phyloP scores from a whole-genome alignment of 1,140 invertebrate genomes.

The Drosophila guanche region DNA sequence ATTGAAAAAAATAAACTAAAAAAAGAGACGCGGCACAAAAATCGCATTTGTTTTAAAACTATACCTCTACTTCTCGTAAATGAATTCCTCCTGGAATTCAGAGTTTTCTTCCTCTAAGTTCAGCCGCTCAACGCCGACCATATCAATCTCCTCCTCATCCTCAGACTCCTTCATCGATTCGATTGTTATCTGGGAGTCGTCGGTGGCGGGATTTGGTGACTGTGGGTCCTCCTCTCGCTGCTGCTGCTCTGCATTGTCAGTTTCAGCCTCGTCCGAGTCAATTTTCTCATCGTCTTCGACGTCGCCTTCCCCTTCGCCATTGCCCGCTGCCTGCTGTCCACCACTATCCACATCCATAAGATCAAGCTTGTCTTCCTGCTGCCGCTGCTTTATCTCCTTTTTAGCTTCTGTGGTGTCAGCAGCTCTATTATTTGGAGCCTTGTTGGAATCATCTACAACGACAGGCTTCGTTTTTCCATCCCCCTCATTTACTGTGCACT shows the following conservation, averaged over 20 bases:
- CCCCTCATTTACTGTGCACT: background rate
- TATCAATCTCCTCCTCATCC: conserved; percentile 53
- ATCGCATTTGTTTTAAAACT: background rate
- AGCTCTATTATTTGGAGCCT: no score
- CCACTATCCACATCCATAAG: conserved; percentile 46
- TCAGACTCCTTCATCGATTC: conserved; percentile 69
- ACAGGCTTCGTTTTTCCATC: background rate
- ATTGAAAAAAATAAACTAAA: conserved; percentile 13
- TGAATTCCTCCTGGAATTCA: conserved; percentile 13
- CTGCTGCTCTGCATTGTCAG: conserved; percentile 17
- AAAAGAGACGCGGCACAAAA: conserved; percentile 7
- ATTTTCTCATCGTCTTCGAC: conserved; percentile 25
- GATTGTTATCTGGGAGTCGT: conserved; percentile 67
- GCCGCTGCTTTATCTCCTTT: background rate
- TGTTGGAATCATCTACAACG: no score
- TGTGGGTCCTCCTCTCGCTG: conserved; percentile 19
- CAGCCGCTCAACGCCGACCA: conserved; percentile 14
- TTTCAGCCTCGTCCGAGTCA: conserved; percentile 6
- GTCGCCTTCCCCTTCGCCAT: conserved; percentile 2
- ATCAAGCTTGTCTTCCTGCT: conserved; percentile 2
- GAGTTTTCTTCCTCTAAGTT: background rate
- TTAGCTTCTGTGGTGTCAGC: background rate
- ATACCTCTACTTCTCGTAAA: conserved; percentile 13
- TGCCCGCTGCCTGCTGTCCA: no score
- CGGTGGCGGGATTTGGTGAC: conserved; percentile 28